Evolutionary conservation across 2,113 vertebrate genomes (phyloP).

Genomic region (Eupsittula cactorum): DNA sequence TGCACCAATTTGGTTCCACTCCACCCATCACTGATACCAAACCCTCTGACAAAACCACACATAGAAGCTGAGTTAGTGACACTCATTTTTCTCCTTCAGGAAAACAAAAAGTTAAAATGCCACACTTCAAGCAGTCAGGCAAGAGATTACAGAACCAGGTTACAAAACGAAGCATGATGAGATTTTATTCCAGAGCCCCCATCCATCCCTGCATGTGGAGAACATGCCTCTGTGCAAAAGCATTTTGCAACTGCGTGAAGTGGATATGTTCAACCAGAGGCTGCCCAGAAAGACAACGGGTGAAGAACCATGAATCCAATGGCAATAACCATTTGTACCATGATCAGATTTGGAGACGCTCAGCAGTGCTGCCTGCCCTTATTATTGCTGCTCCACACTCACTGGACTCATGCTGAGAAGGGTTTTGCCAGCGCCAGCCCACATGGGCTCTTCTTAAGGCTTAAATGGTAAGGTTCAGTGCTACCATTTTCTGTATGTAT

Average conservation of each 20-base stretch:
- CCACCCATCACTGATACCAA: background rate
- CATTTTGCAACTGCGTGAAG: background rate
- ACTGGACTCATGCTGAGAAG: background rate
- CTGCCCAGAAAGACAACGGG: background rate
- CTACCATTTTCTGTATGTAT: background rate
- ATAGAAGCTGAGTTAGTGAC: background rate
- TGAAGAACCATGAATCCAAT: background rate
- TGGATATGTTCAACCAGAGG: fast-evolving
- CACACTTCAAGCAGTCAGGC: background rate
- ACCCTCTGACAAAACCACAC: background rate
- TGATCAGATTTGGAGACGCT: background rate
- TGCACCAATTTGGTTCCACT: fast-evolving
- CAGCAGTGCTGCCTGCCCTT: background rate
- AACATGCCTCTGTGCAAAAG: fast-evolving
- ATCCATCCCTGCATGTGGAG: fast-evolving
- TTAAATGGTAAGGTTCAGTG: background rate
- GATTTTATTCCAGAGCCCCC: background rate
- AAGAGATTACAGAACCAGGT: background rate
- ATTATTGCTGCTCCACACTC: background rate
- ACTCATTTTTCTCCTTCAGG: background rate
- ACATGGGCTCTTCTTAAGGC: background rate
- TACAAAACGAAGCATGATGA: background rate
- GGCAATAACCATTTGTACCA: background rate
- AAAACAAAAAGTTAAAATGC: background rate
- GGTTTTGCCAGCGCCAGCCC: background rate